Evolutionary conservation across 2,113 vertebrate genomes (phyloP).

Genomic region (Antidorcas marsupialis): DNA sequence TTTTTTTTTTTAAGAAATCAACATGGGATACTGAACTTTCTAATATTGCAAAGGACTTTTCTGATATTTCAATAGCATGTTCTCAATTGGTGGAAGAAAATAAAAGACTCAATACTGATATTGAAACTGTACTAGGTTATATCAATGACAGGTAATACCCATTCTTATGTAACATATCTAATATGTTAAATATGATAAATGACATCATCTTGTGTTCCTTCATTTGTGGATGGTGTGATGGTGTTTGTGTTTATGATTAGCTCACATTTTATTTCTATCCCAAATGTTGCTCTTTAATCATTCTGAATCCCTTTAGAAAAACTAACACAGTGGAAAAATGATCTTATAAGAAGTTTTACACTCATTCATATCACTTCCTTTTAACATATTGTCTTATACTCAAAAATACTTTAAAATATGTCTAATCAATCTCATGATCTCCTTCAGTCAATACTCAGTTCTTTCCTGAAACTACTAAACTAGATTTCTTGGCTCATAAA

Average conservation of each 20-base stretch:
- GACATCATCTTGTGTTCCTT: neutral
- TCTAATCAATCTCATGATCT: neutral
- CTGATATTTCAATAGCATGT: neutral
- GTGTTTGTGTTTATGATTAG: neutral
- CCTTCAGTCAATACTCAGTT: neutral
- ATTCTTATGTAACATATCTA: neutral
- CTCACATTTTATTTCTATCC: neutral
- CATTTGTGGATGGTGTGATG: neutral
- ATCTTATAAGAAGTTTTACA: neutral
- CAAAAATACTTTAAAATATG: neutral
- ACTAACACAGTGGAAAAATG: neutral
- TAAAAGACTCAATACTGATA: neutral
- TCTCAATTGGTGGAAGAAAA: neutral
- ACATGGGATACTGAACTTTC: slow-evolving; percentile 42
- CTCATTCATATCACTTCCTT: neutral
- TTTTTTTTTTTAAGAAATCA: slow-evolving; percentile 51
- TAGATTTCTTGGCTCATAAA: neutral
- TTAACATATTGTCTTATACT: neutral
- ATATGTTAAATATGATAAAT: neutral
- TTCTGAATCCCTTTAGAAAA: neutral
- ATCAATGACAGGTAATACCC: slow-evolving; percentile 46
- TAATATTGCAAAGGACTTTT: slow-evolving; percentile 8
- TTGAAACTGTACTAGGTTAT: neutral
- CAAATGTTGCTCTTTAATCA: neutral
- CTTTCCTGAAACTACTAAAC: neutral